A percentile compares a stretch with the other conserved stretches of the same genome.
These are phyloP conservation scores for Leucopsar rothschildi DNA, from an alignment of 2,113 vertebrate genomes.

Conservation along the genomic window DNA sequence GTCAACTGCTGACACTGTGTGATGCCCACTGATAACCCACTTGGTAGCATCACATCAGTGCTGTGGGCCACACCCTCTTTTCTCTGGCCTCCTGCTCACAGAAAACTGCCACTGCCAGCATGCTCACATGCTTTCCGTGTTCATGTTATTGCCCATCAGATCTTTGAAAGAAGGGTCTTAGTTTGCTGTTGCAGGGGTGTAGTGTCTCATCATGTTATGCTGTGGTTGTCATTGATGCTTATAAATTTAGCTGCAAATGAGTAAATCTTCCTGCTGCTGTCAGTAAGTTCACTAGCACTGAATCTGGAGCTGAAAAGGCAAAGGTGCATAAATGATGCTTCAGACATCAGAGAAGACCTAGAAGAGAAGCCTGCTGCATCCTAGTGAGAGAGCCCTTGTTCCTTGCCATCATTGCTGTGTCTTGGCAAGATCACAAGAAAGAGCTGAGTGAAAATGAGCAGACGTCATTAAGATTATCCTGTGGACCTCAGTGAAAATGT, in stretches of 20 bases:
- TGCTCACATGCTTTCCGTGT: rapidly evolving
- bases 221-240: rapidly evolving
- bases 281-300: rapidly evolving
- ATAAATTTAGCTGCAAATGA: not conserved
- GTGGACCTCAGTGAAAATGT: constrained; percentile 17
- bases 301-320: not conserved
- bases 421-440: not conserved
- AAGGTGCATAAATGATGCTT: not conserved
- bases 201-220: not conserved
- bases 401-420: not conserved
- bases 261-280: not conserved
- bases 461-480: constrained; percentile 23
- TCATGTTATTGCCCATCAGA: not conserved
- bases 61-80: not conserved
- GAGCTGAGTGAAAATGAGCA: constrained; percentile 20
- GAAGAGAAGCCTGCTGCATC: not conserved
- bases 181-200: not conserved
- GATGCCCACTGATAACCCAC: not conserved
- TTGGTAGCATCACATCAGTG: rapidly evolving
- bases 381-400: not conserved
- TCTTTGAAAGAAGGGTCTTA: not conserved
- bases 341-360: not conserved
- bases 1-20: not conserved
- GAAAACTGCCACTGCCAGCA: not conserved
- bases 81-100: not conserved